phyloP scores from a whole-genome alignment of 1,140 invertebrate species.

The Rhopalosiphum maidis region DNA sequence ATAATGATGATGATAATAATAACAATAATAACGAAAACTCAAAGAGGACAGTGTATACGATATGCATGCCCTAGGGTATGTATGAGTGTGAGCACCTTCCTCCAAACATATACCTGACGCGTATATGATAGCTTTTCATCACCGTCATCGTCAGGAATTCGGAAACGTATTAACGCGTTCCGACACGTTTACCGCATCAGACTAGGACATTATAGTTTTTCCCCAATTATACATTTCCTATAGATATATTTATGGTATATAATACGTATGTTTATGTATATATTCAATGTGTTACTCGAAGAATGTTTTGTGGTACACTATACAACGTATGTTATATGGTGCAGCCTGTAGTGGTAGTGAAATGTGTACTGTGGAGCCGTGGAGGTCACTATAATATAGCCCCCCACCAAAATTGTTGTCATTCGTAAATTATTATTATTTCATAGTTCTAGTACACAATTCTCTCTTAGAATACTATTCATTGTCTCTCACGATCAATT shows the following conservation, averaged over 20 bases:
- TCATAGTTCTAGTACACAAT: too few species aligned
- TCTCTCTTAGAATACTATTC: too few species aligned
- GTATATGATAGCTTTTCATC: background rate
- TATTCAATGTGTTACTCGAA: background rate
- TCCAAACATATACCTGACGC: background rate
- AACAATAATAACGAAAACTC: background rate
- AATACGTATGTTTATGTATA: background rate
- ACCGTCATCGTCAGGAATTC: background rate
- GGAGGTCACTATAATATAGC: background rate
- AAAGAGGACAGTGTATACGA: background rate
- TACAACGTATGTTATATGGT: background rate
- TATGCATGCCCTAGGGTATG: background rate
- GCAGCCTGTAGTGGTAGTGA: background rate
- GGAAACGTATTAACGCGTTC: slow-evolving; percentile 21
- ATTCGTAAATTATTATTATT: background rate
- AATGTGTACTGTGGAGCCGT: background rate
- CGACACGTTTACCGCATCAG: background rate
- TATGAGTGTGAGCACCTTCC: too few species aligned
- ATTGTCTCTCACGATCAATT: too few species aligned
- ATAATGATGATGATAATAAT: background rate
- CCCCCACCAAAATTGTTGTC: background rate
- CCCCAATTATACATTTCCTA: background rate
- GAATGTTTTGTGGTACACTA: background rate
- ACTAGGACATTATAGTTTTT: background rate
- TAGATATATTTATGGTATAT: background rate